Conservation (phyloP, 2,797 vertebrate genomes). For the Phyllotis vaccarum region DNA sequence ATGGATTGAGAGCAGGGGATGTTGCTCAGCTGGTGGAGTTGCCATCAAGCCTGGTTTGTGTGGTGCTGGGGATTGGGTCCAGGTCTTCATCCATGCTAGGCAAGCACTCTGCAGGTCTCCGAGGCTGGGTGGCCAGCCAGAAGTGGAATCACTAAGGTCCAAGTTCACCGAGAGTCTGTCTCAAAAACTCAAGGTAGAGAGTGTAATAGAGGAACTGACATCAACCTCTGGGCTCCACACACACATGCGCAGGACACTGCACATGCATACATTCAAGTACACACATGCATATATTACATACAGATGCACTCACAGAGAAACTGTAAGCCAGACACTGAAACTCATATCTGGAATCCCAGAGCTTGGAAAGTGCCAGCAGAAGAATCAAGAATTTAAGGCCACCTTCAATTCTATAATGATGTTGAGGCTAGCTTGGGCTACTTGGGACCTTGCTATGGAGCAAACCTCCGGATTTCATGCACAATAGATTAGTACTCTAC, state of each 20-base stretch:
- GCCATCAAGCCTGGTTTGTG: no score
- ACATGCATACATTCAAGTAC: neutral
- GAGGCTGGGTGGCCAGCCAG: neutral
- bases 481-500: neutral
- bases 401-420: neutral
- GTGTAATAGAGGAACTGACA: neutral
- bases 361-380: neutral
- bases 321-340: neutral
- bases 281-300: neutral
- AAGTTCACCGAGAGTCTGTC: no score
- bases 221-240: neutral
- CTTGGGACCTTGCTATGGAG: neutral
- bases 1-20: neutral
- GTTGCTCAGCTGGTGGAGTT: neutral
- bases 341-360: neutral
- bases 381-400: neutral
- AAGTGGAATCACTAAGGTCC: neutral
- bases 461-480: neutral
- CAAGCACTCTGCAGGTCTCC: neutral
- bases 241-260: neutral
- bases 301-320: neutral
- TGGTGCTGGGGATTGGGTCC: neutral
- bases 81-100: neutral
- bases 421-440: neutral
- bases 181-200: neutral